These are phyloP conservation scores for Propsilocerus akamusi DNA, from an alignment of 1,140 invertebrate genomes.

Conservation along the genomic window DNA sequence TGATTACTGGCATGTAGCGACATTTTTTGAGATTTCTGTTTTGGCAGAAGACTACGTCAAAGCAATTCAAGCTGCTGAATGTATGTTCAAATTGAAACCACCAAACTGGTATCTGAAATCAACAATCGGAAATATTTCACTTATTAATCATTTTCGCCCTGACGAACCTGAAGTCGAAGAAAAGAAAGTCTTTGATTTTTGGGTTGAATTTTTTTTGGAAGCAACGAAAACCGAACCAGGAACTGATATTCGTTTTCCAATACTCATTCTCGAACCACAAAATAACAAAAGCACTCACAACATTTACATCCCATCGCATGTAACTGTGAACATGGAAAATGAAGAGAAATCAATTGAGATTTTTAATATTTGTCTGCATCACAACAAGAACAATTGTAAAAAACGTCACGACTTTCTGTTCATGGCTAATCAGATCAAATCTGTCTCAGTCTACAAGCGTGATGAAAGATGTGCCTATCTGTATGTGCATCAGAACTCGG, in stretches of 20 bases:
- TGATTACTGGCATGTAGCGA: slow-evolving; percentile 99
- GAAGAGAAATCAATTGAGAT: slow-evolving; percentile 83
- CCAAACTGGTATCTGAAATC: slow-evolving; percentile 98
- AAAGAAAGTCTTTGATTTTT: slow-evolving; percentile 85
- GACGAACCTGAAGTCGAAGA: slow-evolving; percentile 31
- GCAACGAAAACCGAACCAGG: slow-evolving; percentile 63
- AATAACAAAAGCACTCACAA: slow-evolving; percentile 28
- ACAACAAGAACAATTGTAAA: slow-evolving; percentile 52
- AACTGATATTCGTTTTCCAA: slow-evolving; percentile 76
- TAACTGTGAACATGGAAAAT: slow-evolving; percentile 83
- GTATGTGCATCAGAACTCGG: slow-evolving; percentile 95
- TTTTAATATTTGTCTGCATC: slow-evolving; percentile 63
- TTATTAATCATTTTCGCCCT: slow-evolving; percentile 83
- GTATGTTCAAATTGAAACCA: slow-evolving; percentile 97
- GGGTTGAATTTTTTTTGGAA: slow-evolving; percentile 98
- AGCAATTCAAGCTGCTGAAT: slow-evolving; percentile 93
- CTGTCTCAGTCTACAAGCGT: slow-evolving; percentile 86
- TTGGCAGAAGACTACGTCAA: slow-evolving; percentile 93
- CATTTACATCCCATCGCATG: slow-evolving; percentile 83
- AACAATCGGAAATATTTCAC: slow-evolving; percentile 91
- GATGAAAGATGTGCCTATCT: slow-evolving; percentile 91
- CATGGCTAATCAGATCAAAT: slow-evolving; percentile 76
- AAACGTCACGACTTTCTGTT: slow-evolving; percentile 90
- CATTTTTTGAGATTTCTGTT: slow-evolving; percentile 98
- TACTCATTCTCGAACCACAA: slow-evolving; percentile 74